These are phyloP conservation scores for Malachius bipustulatus DNA, from an alignment of 2,888 invertebrate genomes.

Conservation along the genomic window DNA sequence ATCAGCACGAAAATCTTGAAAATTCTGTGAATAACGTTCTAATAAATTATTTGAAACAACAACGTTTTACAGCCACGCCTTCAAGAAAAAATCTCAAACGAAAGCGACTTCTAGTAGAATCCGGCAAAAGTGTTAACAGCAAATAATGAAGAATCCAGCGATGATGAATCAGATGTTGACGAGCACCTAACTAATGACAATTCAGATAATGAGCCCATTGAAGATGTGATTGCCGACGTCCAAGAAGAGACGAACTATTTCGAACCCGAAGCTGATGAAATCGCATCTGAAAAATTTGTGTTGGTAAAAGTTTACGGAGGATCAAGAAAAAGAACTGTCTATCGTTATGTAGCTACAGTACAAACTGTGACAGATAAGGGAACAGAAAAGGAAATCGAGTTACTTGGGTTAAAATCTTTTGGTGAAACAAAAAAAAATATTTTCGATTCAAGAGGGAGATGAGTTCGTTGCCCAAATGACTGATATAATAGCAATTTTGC, in stretches of 20 bases:
- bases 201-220: conserved; percentile 12
- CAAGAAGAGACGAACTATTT: neutral
- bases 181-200: conserved; percentile 15
- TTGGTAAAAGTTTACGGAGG: neutral
- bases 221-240: neutral
- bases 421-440: conserved; percentile 12
- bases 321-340: neutral
- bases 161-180: too few species aligned
- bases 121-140: too few species aligned
- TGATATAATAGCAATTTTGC: neutral
- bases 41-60: too few species aligned
- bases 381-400: neutral
- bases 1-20: too few species aligned
- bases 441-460: conserved; percentile 10
- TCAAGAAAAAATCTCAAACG: too few species aligned
- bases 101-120: too few species aligned
- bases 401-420: conserved; percentile 12
- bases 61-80: too few species aligned
- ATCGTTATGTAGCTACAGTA: neutral
- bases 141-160: too few species aligned
- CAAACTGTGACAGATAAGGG: neutral
- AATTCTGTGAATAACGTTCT: conserved; percentile 10
- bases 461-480: conserved; percentile 6
- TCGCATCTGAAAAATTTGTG: neutral
- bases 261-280: neutral